Conservation (phyloP, 1,140 invertebrate genomes). For the Caenorhabditis tropicalis region DNA sequence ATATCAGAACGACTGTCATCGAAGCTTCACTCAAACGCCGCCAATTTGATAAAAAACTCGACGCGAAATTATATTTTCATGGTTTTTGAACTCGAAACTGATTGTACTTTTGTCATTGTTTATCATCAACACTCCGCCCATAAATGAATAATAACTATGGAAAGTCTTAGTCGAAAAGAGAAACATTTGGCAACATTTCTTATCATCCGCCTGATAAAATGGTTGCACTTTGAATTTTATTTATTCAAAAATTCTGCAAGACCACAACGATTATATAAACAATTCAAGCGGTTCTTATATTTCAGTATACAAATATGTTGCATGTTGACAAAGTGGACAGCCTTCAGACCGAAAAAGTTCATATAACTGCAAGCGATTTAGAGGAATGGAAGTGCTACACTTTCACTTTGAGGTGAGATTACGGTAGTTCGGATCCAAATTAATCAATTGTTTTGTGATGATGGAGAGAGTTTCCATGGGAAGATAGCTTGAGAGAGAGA, state of each 20-base stretch:
- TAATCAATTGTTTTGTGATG: too few species aligned
- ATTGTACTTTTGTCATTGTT: too few species aligned
- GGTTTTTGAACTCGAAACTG: too few species aligned
- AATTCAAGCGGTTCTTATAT: background rate
- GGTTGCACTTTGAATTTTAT: background rate
- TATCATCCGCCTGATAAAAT: background rate
- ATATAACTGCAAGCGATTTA: background rate
- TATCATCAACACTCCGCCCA: too few species aligned
- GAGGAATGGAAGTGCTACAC: conserved; percentile 11
- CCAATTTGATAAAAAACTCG: too few species aligned
- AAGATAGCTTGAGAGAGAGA: too few species aligned
- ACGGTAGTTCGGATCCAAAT: too few species aligned
- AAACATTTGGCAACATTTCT: conserved; percentile 12
- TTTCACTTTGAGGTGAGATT: background rate
- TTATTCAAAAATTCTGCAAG: background rate
- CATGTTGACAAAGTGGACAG: conserved; percentile 11
- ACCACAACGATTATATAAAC: background rate
- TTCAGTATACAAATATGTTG: background rate
- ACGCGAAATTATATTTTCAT: too few species aligned
- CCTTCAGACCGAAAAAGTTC: background rate
- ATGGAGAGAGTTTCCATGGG: too few species aligned
- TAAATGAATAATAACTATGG: background rate
- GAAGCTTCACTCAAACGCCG: too few species aligned
- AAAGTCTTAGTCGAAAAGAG: background rate
- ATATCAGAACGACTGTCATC: too few species aligned